Evolutionary conservation across 2,113 vertebrate species (phyloP).

Genomic region (Heptranchias perlo): DNA sequence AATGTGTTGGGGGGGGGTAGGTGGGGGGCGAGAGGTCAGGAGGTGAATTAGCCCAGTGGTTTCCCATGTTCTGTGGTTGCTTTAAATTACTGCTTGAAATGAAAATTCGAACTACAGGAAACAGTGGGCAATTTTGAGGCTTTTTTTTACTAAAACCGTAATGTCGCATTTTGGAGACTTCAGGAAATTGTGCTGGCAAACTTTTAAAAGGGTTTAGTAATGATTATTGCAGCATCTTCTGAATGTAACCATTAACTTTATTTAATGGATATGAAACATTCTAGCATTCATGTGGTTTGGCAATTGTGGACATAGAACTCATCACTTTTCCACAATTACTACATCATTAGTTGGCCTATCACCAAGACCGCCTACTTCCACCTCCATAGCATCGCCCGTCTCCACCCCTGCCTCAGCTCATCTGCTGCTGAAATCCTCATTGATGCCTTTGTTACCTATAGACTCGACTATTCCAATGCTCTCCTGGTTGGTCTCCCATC

Average conservation of each 20-base stretch:
- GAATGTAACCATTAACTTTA: not conserved
- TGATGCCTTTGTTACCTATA: too few relatives aligned
- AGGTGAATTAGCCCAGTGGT: constrained; percentile 18
- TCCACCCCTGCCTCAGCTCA: too few relatives aligned
- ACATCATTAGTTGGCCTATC: too few relatives aligned
- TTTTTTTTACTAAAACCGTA: not conserved
- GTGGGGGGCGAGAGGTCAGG: constrained; percentile 27
- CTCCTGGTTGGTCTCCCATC: too few relatives aligned
- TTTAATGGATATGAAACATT: not conserved
- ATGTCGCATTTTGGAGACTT: not conserved
- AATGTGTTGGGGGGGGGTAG: not conserved
- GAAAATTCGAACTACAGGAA: constrained; percentile 34
- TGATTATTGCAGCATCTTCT: not conserved
- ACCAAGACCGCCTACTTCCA: too few relatives aligned
- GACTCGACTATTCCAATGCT: too few relatives aligned
- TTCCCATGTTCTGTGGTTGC: constrained; percentile 32
- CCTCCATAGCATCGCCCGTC: too few relatives aligned
- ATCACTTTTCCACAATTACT: not conserved
- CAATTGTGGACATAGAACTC: not conserved
- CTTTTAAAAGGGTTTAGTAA: not conserved
- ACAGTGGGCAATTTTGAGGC: constrained; percentile 21
- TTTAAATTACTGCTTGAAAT: constrained; percentile 33
- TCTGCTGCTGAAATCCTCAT: too few relatives aligned
- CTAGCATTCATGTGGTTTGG: not conserved
- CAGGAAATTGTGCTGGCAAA: constrained; percentile 7